Evolutionary conservation across 2,797 vertebrate genomes (phyloP).

Genomic region (Micropoecilia bifurca): DNA sequence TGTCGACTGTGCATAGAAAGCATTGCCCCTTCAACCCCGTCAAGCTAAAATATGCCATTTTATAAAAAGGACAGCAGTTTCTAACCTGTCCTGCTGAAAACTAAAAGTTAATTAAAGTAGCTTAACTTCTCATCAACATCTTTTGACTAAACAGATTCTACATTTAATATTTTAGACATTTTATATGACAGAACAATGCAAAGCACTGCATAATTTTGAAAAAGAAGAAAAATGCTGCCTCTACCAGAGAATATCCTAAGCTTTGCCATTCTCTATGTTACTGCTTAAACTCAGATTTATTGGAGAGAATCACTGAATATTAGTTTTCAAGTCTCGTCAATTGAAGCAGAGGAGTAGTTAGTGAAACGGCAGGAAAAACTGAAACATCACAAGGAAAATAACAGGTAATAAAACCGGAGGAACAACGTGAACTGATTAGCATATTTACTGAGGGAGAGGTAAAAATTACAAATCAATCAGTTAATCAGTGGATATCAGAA

Average conservation of each 20-base stretch:
- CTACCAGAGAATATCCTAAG: neutral
- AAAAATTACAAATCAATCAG: neutral
- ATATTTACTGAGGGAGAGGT: neutral
- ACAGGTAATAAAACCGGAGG: neutral
- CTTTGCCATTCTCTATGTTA: neutral
- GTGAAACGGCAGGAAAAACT: neutral
- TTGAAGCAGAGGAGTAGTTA: neutral
- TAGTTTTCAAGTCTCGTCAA: neutral
- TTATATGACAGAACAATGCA: neutral
- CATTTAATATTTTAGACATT: neutral
- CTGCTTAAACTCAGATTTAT: neutral
- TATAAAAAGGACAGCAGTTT: neutral
- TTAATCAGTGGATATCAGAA: neutral
- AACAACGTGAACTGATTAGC: neutral
- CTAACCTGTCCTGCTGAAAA: neutral
- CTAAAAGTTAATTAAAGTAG: neutral
- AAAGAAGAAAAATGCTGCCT: neutral
- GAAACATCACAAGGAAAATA: neutral
- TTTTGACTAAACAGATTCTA: neutral
- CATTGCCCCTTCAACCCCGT: neutral
- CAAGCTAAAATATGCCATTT: neutral
- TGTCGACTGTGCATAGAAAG: constrained; percentile 22
- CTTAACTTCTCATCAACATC: neutral
- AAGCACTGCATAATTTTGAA: neutral
- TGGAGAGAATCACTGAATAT: neutral